Conservation (phyloP, 2,797 vertebrate species). For the Sebastes trivittatus region DNA sequence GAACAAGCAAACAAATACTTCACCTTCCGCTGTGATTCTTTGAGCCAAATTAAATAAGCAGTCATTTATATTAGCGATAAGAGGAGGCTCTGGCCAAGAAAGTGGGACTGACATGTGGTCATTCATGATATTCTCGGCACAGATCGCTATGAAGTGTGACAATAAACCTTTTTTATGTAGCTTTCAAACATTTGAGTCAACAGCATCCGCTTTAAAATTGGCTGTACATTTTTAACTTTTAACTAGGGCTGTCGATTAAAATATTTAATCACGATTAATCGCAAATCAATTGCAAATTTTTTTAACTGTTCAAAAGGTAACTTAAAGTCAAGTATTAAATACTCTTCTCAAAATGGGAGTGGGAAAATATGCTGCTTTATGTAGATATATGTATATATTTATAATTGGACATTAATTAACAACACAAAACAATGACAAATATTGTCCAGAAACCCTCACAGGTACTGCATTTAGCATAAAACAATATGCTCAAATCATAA, state of each 20-base stretch:
- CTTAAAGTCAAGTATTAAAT: too few relatives aligned
- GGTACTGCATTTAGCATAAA: too few relatives aligned
- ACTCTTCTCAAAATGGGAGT: too few relatives aligned
- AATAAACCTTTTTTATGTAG: neutral
- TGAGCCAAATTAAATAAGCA: conserved; percentile 20
- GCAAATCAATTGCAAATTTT: too few relatives aligned
- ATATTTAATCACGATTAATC: too few relatives aligned
- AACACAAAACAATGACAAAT: too few relatives aligned
- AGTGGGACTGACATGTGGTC: neutral
- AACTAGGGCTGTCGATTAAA: neutral
- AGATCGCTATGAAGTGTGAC: neutral
- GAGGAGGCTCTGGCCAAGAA: neutral
- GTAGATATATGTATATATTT: too few relatives aligned
- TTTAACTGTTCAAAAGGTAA: too few relatives aligned
- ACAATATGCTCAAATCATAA: too few relatives aligned
- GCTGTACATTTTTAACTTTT: neutral
- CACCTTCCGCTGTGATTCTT: neutral
- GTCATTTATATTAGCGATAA: neutral
- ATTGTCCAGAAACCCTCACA: too few relatives aligned
- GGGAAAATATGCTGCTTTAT: too few relatives aligned
- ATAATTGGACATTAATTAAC: too few relatives aligned
- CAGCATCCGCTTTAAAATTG: neutral
- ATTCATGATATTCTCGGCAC: neutral
- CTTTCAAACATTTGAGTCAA: neutral
- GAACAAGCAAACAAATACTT: conserved; percentile 15